phyloP scores from a whole-genome alignment of 2,113 vertebrate genomes.

The Tyrannus savana region DNA sequence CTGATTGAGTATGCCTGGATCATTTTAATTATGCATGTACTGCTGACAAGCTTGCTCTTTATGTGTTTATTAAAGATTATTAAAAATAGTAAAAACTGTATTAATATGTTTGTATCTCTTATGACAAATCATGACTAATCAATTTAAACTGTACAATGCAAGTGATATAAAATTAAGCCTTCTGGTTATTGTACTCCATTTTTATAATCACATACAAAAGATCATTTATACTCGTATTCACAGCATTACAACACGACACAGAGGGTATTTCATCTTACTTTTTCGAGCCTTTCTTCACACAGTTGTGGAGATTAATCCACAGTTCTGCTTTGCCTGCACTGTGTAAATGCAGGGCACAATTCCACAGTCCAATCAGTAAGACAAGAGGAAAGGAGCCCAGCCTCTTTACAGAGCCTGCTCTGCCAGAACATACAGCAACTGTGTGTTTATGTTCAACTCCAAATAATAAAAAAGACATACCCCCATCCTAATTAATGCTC shows the following conservation, averaged over 20 bases:
- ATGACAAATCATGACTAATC: neutral
- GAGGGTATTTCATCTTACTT: neutral
- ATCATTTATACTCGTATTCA: neutral
- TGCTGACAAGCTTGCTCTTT: constrained; percentile 15
- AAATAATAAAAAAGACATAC: neutral
- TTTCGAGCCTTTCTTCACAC: neutral
- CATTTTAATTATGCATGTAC: constrained; percentile 24
- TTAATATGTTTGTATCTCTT: neutral
- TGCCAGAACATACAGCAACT: neutral
- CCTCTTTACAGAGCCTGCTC: neutral
- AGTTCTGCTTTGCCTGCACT: neutral
- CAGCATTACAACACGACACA: neutral
- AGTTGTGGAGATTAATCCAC: neutral
- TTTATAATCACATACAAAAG: neutral
- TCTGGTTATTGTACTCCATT: neutral
- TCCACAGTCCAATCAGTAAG: neutral
- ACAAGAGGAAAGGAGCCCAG: neutral
- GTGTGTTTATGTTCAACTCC: neutral
- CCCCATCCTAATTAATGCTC: neutral
- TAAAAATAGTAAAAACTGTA: constrained; percentile 7
- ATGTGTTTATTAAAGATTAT: neutral
- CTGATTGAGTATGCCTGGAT: neutral
- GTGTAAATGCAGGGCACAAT: neutral
- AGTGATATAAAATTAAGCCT: neutral
- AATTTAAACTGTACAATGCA: constrained; percentile 1